Base-by-base conservation (phyloP, 1,140 invertebrate species). In the Anastrepha ludens region DNA sequence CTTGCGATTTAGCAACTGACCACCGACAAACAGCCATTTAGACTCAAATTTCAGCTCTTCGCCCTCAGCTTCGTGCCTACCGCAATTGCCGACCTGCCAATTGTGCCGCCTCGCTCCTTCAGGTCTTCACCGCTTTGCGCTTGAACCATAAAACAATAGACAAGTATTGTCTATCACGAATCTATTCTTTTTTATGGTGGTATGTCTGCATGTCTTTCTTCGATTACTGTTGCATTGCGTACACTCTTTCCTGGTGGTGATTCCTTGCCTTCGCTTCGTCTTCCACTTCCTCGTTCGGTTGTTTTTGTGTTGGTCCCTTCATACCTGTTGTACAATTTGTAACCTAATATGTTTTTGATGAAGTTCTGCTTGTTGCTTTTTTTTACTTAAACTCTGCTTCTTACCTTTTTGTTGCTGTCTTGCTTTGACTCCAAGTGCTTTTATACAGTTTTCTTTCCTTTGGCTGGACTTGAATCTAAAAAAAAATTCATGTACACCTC, bases 271-370 rank as follows among this genome's bases (percentile, higher is more conserved):
- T 29, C 29, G 29, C 29, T 29, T 29, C 29, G 1, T 29, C 29
- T 29, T 29, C 29, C 29, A 29, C 29, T 29, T 55, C 47, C 41
- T 55, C 3, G n/a, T 3, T 62, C 17, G 20, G 17, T 55, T 2
- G 9, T 11, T 81, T 81, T 5, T 78, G 44, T 20, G 44, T 20
- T 55, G 8, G 8, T 58, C 47, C 20, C 41, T 55, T 20, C 47
- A 81, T 81, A 81, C 74, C 74, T 81, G 74, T 81, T 81, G 47
- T 81, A 20, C 47, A 81, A 81, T 81, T 81, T 81, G 74, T 58
- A 81, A 81, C 74, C 74, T 81, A 81, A 81, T 81, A 81, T 58
- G 74, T 55, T 81, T 74, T 81, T 81, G 74, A 81, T 81, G 47
- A 81, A 81, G 47, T 81, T 81, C 74, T 81, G 20, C 47, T 41